Evolutionary conservation across 2,113 vertebrate genomes (phyloP).

Genomic region (Phoxinus phoxinus): DNA sequence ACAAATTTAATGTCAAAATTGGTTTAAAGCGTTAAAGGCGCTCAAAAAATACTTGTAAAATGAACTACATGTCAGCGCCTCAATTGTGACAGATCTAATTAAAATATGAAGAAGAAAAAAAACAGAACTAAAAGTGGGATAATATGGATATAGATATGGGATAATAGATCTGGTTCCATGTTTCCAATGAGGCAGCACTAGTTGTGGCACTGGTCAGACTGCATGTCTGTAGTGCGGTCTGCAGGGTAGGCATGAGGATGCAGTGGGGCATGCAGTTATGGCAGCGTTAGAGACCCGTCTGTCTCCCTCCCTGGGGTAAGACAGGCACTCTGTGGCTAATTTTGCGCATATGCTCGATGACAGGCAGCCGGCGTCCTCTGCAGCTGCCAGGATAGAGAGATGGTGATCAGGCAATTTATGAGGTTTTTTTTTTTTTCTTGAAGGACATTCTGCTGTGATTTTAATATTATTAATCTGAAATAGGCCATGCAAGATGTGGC

Average conservation of each 20-base stretch:
- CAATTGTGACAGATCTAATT: not conserved
- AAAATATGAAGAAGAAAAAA: not conserved
- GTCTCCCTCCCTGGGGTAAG: constrained; percentile 48
- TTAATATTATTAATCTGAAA: not conserved
- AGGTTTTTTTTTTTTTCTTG: not conserved
- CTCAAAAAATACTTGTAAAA: not conserved
- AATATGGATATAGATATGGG: not conserved
- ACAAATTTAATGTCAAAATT: not conserved
- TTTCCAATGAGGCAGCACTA: constrained; percentile 26
- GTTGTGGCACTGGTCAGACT: constrained; percentile 6
- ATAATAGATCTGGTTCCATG: not conserved
- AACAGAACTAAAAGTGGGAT: not conserved
- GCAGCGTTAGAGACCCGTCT: constrained; percentile 39
- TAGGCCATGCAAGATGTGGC: not conserved
- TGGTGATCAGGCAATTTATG: constrained; percentile 40
- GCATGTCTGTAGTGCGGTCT: constrained; percentile 10
- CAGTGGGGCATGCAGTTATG: constrained; percentile 32
- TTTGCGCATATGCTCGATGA: constrained; percentile 58
- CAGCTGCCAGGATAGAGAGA: constrained; percentile 45
- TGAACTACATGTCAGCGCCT: not conserved
- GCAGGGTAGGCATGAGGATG: constrained; percentile 27
- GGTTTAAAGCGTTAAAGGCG: not conserved
- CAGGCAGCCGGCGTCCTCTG: constrained; percentile 32
- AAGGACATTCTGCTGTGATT: constrained; percentile 40
- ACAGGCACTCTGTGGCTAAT: constrained; percentile 57